Conservation (phyloP, 2,113 vertebrate genomes). For the Anhinga rufa region DNA sequence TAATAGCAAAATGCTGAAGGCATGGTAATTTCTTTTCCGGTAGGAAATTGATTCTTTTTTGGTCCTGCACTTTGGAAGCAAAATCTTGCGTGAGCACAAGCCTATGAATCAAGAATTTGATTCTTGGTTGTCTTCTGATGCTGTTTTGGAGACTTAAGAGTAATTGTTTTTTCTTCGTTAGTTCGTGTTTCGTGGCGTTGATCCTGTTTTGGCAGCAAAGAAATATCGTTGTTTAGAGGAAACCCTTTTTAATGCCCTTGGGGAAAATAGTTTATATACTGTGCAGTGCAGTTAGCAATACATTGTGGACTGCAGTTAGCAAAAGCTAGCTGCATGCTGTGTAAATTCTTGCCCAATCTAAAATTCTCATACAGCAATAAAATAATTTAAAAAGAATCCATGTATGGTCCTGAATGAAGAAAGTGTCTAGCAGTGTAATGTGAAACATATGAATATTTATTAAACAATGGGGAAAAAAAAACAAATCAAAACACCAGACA, state of each 20-base stretch:
- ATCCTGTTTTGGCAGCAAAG: background rate
- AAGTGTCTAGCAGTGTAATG: background rate
- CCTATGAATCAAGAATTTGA: background rate
- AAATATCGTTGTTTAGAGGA: background rate
- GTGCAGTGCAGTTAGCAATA: background rate
- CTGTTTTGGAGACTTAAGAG: background rate
- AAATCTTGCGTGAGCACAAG: background rate
- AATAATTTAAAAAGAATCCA: background rate
- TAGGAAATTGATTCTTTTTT: background rate
- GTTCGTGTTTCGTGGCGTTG: background rate
- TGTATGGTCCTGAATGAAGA: background rate
- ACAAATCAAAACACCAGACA: background rate
- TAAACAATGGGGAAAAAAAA: background rate
- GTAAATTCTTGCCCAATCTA: background rate
- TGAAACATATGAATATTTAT: background rate
- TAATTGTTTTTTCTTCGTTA: background rate
- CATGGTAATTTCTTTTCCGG: background rate
- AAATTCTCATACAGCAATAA: background rate
- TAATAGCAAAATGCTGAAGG: background rate
- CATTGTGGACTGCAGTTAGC: background rate
- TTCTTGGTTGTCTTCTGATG: background rate
- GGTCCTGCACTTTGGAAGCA: background rate
- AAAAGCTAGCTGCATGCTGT: background rate
- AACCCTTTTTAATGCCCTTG: background rate
- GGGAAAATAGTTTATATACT: background rate